These are phyloP conservation scores for Cyanocitta stelleri DNA, from an alignment of 2,113 vertebrate species.

Conservation along the genomic window DNA sequence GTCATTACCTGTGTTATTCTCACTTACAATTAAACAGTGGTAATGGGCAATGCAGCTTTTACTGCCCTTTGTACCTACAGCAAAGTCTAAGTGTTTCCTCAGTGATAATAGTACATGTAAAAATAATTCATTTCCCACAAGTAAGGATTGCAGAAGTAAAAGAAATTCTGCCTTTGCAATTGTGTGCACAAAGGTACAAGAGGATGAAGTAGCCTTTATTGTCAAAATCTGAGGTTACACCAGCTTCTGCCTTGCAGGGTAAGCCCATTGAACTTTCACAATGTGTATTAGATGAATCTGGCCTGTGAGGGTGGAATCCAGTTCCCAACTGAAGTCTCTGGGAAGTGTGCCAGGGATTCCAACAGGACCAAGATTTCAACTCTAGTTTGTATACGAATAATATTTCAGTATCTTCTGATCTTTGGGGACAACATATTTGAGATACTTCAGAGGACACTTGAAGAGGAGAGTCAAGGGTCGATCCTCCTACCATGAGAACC, in stretches of 20 bases:
- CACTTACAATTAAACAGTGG: neutral
- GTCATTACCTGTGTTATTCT: neutral
- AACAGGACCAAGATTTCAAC: neutral
- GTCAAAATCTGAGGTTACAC: neutral
- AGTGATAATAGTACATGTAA: neutral
- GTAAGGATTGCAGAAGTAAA: neutral
- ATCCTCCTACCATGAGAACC: conserved; percentile 33
- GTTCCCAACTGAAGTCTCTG: neutral
- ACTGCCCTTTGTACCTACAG: neutral
- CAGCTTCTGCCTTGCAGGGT: neutral
- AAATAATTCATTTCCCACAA: neutral
- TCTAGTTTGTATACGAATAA: neutral
- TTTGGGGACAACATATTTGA: conserved; percentile 45
- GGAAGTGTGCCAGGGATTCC: conserved; percentile 35
- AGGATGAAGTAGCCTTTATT: neutral
- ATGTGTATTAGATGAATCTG: neutral
- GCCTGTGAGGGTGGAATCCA: neutral
- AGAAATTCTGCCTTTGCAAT: neutral
- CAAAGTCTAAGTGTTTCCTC: neutral
- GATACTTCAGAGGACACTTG: conserved; percentile 15
- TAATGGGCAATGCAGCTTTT: neutral
- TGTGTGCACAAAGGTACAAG: neutral
- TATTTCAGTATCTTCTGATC: conserved; percentile 35
- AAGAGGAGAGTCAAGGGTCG: conserved; percentile 28
- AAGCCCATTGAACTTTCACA: neutral